These are phyloP conservation scores for Invenusta paracnida DNA, from an alignment of 2,888 invertebrate species.

Conservation along the genomic window DNA sequence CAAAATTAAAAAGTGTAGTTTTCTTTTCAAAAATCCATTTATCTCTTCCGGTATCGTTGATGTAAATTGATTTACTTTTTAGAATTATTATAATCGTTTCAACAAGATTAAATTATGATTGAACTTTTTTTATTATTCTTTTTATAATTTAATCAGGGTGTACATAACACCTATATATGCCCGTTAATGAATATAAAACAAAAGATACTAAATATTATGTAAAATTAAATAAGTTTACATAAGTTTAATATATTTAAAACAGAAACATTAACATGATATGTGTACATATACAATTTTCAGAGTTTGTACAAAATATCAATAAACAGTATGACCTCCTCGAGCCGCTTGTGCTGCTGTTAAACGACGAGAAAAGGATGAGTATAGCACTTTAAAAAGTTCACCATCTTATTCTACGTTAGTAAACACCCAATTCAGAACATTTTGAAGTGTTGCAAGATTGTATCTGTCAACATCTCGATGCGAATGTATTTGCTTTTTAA, in stretches of 20 bases:
- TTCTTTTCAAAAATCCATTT: too few relatives aligned
- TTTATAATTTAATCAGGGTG: too few relatives aligned
- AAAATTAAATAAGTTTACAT: background rate
- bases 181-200: background rate
- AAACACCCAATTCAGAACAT: conserved; percentile 1
- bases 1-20: too few relatives aligned
- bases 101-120: too few relatives aligned
- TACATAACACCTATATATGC: too few relatives aligned
- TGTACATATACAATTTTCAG: background rate
- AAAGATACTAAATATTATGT: background rate
- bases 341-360: background rate
- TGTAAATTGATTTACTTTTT: too few relatives aligned
- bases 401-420: background rate
- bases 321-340: background rate
- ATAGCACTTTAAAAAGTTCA: conserved; percentile 11
- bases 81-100: too few relatives aligned
- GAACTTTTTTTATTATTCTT: too few relatives aligned
- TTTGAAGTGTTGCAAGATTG: conserved; percentile 19
- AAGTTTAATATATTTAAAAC: background rate
- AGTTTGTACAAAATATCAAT: background rate
- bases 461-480: background rate
- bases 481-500: background rate
- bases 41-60: too few relatives aligned
- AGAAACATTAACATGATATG: background rate
- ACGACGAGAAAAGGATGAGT: background rate